phyloP scores from a whole-genome alignment of 2,888 invertebrate species.

The Phyto melanocephala region DNA sequence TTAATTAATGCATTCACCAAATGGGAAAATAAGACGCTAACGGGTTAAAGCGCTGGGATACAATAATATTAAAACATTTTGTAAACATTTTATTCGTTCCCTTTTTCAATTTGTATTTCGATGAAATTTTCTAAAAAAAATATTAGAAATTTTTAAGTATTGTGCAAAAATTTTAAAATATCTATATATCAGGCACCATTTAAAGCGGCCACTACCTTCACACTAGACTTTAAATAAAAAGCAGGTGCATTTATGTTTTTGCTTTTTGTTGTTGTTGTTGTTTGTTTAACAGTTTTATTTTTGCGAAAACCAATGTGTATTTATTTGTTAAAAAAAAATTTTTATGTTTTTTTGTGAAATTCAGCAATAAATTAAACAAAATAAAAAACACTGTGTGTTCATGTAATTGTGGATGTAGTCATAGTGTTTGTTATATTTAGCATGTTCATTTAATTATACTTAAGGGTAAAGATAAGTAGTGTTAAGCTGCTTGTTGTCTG shows the following conservation, averaged over 20 bases:
- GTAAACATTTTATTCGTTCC: too few relatives aligned
- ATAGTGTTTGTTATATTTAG: conserved; percentile 54
- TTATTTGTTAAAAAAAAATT: neutral
- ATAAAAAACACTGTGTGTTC: conserved; percentile 1
- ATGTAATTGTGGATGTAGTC: conserved; percentile 13
- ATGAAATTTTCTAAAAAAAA: too few relatives aligned
- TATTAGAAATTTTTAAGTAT: too few relatives aligned
- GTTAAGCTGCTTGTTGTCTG: conserved; percentile 63
- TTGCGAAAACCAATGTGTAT: conserved; percentile 10
- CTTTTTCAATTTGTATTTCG: too few relatives aligned
- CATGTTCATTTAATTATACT: conserved; percentile 65
- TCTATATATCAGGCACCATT: too few relatives aligned
- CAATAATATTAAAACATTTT: too few relatives aligned
- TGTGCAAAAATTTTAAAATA: too few relatives aligned
- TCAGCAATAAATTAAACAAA: neutral
- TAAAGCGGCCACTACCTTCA: neutral
- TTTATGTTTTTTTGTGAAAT: neutral
- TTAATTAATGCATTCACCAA: too few relatives aligned
- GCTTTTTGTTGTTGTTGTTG: neutral
- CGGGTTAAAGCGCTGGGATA: too few relatives aligned
- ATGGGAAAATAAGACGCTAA: too few relatives aligned
- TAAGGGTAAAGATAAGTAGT: conserved; percentile 64
- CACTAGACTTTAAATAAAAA: neutral
- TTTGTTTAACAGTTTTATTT: conserved; percentile 5
- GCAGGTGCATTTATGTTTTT: conserved; percentile 22